A percentile compares a stretch with the other conserved stretches of the same genome.
phyloP scores from a whole-genome alignment of 92 coral and sea anemone species.

The Pocillopora grandis region DNA sequence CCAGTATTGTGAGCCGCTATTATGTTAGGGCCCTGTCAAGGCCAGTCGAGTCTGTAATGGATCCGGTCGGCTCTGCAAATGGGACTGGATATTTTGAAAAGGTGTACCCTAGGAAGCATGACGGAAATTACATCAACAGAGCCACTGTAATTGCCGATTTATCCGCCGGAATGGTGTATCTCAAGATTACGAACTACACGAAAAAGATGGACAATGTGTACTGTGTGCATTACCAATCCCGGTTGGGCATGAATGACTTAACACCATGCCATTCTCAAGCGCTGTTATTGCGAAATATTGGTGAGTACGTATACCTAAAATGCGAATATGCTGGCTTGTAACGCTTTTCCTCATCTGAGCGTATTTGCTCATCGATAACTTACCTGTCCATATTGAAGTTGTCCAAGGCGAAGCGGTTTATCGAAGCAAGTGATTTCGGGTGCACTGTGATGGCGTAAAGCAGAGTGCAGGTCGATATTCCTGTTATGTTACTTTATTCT shows the following conservation, averaged over 20 bases:
- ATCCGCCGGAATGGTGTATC: neutral
- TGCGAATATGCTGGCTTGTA: no score
- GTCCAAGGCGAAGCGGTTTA: no score
- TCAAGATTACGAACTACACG: constrained; percentile 20
- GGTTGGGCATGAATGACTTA: neutral
- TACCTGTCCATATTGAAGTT: no score
- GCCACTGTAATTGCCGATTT: neutral
- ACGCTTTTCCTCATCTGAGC: no score
- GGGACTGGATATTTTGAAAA: neutral
- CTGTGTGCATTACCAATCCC: neutral
- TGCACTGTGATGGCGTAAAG: no score
- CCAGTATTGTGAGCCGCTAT: neutral
- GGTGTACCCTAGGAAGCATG: neutral
- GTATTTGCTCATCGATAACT: no score
- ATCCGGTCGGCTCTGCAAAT: neutral
- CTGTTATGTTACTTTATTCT: no score
- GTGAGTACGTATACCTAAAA: neutral
- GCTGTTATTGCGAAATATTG: constrained; percentile 8
- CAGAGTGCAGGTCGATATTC: no score
- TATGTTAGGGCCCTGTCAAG: neutral
- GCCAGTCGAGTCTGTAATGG: constrained; percentile 4
- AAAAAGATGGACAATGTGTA: constrained; percentile 20
- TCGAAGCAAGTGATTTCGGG: no score
- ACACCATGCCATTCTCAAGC: constrained; percentile 6
- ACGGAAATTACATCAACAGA: neutral